These are phyloP conservation scores for Hecatera dysodea DNA, from an alignment of 2,888 invertebrate species.

Conservation along the genomic window DNA sequence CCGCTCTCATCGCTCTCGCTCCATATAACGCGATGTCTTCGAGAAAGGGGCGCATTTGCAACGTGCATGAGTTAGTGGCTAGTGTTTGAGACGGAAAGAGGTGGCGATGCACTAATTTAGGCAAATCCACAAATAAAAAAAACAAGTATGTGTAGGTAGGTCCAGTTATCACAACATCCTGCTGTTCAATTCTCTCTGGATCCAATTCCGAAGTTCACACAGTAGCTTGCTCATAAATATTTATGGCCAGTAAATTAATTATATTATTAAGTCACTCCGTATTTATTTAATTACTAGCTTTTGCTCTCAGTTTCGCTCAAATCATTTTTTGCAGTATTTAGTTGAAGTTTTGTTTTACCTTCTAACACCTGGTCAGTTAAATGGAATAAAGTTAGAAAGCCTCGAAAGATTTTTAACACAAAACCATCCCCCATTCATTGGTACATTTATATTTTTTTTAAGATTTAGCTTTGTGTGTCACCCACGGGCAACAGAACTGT, in stretches of 20 bases:
- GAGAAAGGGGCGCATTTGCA: conserved; percentile 25
- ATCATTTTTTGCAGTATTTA: too few relatives aligned
- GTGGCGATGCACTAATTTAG: background rate
- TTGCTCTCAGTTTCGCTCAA: too few relatives aligned
- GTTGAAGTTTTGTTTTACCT: background rate
- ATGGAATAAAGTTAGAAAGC: background rate
- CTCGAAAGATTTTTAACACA: background rate
- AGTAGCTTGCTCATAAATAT: too few relatives aligned
- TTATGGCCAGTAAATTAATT: too few relatives aligned
- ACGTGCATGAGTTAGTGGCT: conserved; percentile 1
- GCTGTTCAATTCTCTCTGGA: too few relatives aligned
- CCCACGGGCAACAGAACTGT: background rate
- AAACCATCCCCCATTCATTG: background rate
- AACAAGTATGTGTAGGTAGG: too few relatives aligned
- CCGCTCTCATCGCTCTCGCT: conserved; percentile 18
- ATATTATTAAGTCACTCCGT: too few relatives aligned
- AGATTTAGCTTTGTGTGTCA: background rate
- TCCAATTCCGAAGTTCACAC: too few relatives aligned
- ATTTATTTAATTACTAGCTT: too few relatives aligned
- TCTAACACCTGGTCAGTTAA: background rate
- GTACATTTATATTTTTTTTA: background rate
- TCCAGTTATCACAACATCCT: too few relatives aligned
- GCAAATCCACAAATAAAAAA: background rate
- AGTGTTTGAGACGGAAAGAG: background rate
- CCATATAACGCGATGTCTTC: conserved; percentile 38